Evolutionary conservation across 2,113 vertebrate genomes (phyloP).

Genomic region (Cyprinodon brontotheroides): DNA sequence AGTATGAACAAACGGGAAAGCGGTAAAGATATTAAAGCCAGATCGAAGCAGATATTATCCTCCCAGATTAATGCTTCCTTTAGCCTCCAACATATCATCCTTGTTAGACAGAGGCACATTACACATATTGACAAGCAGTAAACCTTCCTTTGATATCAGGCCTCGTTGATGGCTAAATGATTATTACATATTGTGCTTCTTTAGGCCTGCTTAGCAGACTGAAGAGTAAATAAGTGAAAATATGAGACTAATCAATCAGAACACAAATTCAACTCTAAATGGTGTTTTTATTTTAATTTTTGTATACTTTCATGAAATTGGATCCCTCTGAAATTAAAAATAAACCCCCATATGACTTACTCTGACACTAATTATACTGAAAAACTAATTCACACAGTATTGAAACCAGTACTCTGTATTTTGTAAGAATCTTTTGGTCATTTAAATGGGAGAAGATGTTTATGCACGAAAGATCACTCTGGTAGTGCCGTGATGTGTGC

Average conservation of each 20-base stretch:
- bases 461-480: conserved; percentile 22
- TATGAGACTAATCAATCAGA: conserved; percentile 37
- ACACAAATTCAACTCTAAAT: background rate
- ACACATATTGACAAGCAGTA: conserved; percentile 47
- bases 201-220: conserved; percentile 23
- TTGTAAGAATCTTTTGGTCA: conserved; percentile 2
- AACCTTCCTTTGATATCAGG: conserved; percentile 44
- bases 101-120: conserved; percentile 43
- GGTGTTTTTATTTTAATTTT: background rate
- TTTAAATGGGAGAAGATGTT: conserved; percentile 22
- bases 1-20: conserved; percentile 2
- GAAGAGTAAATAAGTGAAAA: conserved; percentile 27
- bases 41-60: conserved; percentile 42
- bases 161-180: conserved; percentile 45
- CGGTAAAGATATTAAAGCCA: conserved; percentile 38
- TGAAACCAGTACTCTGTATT: conserved; percentile 2
- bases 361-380: conserved; percentile 33
- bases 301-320: conserved; percentile 5
- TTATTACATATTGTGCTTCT: conserved; percentile 26
- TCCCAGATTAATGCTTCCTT: conserved; percentile 50
- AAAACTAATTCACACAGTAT: conserved; percentile 15
- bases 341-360: conserved; percentile 33
- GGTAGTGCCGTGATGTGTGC: conserved; percentile 24
- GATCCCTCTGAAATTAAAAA: conserved; percentile 16
- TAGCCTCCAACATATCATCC: conserved; percentile 39